These are phyloP conservation scores for Noctua pronuba DNA, from an alignment of 2,888 invertebrate genomes.

Conservation along the genomic window DNA sequence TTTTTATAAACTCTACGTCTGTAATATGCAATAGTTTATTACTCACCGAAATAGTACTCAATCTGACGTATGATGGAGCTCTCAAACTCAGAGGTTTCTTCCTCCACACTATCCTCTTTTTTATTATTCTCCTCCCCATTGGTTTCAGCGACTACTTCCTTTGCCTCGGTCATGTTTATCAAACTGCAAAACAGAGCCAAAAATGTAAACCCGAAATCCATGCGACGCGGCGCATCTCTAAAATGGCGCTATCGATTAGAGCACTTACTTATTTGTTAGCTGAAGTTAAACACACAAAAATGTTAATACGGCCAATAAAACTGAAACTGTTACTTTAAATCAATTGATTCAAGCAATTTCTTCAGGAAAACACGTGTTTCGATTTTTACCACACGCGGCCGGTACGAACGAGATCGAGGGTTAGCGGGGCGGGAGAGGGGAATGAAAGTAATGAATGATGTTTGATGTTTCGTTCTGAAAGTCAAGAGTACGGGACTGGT, in stretches of 20 bases:
- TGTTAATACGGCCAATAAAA: slow-evolving; percentile 3
- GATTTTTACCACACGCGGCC: slow-evolving; percentile 71
- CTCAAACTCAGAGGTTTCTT: slow-evolving; percentile 85
- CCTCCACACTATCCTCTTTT: slow-evolving; percentile 69
- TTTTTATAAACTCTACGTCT: slow-evolving; percentile 52
- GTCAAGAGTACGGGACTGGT: neutral
- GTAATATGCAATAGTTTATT: slow-evolving; percentile 11
- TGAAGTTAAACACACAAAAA: slow-evolving; percentile 21
- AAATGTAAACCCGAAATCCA: slow-evolving; percentile 28
- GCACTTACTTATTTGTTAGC: slow-evolving; percentile 40
- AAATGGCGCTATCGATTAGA: slow-evolving; percentile 51
- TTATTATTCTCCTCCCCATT: slow-evolving; percentile 79
- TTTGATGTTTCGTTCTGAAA: slow-evolving; percentile 52
- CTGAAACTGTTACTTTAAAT: slow-evolving; percentile 12
- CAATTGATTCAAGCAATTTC: slow-evolving; percentile 42
- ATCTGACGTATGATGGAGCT: slow-evolving; percentile 92
- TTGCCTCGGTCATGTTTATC: slow-evolving; percentile 82
- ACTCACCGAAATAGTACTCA: slow-evolving; percentile 91
- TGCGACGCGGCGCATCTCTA: slow-evolving; percentile 38
- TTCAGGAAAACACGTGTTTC: slow-evolving; percentile 75
- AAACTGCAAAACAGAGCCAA: slow-evolving; percentile 56
- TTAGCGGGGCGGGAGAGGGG: slow-evolving; percentile 12
- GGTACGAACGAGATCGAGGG: slow-evolving; percentile 55
- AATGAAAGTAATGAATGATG: slow-evolving; percentile 19
- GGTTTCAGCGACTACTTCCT: slow-evolving; percentile 77